phyloP scores from a whole-genome alignment of 1,140 invertebrate species.

The Brachionus manjavacas region DNA sequence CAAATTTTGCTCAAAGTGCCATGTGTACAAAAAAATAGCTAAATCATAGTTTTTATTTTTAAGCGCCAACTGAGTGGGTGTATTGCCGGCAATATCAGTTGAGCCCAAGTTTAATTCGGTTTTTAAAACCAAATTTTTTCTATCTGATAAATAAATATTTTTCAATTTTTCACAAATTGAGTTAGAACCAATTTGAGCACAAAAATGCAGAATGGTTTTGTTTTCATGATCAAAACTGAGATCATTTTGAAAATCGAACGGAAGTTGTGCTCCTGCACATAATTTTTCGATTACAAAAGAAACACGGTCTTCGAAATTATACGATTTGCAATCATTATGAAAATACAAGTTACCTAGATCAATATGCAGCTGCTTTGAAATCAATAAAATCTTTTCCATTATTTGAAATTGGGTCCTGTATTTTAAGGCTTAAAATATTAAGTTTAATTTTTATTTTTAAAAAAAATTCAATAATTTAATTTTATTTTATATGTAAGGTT shows the following conservation, averaged over 20 bases:
- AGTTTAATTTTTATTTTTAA: neutral
- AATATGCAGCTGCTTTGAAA: neutral
- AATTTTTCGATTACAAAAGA: neutral
- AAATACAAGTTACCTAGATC: neutral
- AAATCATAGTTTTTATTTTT: neutral
- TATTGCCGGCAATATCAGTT: neutral
- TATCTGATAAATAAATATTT: neutral
- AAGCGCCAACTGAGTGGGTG: neutral
- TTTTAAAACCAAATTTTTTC: neutral
- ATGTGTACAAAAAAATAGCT: neutral
- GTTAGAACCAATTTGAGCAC: neutral
- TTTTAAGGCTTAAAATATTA: neutral
- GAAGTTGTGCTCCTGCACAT: neutral
- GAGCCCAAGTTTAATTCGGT: neutral
- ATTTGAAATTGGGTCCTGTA: slow-evolving; percentile 15
- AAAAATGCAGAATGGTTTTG: neutral
- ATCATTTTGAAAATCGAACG: neutral
- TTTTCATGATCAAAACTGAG: neutral
- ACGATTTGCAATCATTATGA: neutral
- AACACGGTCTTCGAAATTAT: neutral
- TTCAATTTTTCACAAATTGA: slow-evolving; percentile 1
- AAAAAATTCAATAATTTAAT: neutral
- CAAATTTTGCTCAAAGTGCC: neutral
- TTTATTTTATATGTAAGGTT: too few relatives aligned
- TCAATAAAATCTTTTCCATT: neutral